These are phyloP conservation scores for Neodon shergylaensis DNA, from an alignment of 2,113 vertebrate species.

Conservation along the genomic window DNA sequence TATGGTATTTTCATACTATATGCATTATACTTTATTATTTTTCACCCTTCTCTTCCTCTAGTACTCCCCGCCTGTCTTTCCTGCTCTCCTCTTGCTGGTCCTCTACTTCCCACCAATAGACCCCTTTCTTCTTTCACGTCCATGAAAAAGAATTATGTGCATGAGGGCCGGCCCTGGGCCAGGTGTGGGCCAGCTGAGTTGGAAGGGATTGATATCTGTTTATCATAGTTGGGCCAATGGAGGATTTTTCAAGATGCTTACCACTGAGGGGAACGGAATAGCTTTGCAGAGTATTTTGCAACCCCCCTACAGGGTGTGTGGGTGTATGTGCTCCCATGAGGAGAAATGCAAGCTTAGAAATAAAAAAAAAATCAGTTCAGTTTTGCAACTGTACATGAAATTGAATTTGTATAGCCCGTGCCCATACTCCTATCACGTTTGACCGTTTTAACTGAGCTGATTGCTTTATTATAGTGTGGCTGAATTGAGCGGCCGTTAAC, in stretches of 20 bases:
- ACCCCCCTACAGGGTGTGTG: not conserved
- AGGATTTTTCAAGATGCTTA: slow-evolving; percentile 34
- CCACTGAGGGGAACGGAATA: not conserved
- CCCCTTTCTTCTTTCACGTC: not conserved
- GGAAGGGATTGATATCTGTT: not conserved
- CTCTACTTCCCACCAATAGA: not conserved
- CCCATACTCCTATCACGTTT: slow-evolving; percentile 45
- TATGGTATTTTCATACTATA: not conserved
- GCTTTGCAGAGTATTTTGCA: slow-evolving; percentile 23
- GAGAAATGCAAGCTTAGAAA: slow-evolving; percentile 50
- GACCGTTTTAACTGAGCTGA: slow-evolving; percentile 64
- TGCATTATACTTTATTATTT: not conserved
- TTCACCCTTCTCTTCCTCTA: not conserved
- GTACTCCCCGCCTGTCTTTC: not conserved
- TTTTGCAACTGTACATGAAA: slow-evolving; percentile 61
- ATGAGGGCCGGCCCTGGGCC: not conserved
- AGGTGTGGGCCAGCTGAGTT: not conserved
- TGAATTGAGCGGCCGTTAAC: slow-evolving; percentile 64
- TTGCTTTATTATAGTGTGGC: slow-evolving; percentile 69
- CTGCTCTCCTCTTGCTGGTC: not conserved
- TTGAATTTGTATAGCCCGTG: slow-evolving; percentile 60
- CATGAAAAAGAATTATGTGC: not conserved
- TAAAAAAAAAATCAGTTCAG: slow-evolving; percentile 34
- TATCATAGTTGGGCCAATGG: not conserved
- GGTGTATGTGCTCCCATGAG: slow-evolving; percentile 1